Base-by-base conservation (phyloP, 64 coral and sea anemone genomes). In the Trachythela sp. region DNA sequence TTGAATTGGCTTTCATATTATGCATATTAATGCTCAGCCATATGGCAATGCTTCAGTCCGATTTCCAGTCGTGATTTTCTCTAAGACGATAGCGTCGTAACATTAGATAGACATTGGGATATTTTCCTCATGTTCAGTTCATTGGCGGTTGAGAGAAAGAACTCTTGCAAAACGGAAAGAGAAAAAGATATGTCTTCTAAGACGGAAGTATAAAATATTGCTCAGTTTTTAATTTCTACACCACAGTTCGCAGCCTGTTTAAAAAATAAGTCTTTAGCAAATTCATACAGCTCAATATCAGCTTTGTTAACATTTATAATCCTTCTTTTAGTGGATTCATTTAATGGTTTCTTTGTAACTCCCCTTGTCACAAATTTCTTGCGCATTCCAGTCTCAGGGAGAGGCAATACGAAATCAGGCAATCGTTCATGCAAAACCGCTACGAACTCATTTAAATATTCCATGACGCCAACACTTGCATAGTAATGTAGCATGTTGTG, bases 221-320 rank as follows among this genome's bases (percentile, higher is more conserved):
- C 42, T 45, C 42, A 45, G 59, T 68, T 68, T 68, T 31, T n/a
- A n/a, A 68, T 68, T 14, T 70, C 64, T 37, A 90, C 38, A 40
- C 85, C 89, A 70, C 88, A 94, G 0, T 45, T 72, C 31, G 24
- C 48, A 0, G 59, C 88, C 34, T 94, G 88, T 84, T 70, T 88
- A 88, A 85, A 90, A 91, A 94, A 94, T 45, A 45, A 35, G 8
- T 18, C 0, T 83, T 70, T 54, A 10, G 89, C 59, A 87, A 94
- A 94, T 31, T 94, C 72, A 60, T 94, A 94, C 39, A 94, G 26
- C 67, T 90, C 80, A 30, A 91, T 84, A 50, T 94, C 92, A 31
- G 92, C 92, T 84, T 70, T 83, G 51, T 94, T 94, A 13, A 88
- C 88, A 39, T 64, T 33, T 13, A 36, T 84, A 59, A 90, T 90